These are phyloP conservation scores for Drosophila melanosoma DNA, from an alignment of 2,888 invertebrate genomes.

Conservation along the genomic window DNA sequence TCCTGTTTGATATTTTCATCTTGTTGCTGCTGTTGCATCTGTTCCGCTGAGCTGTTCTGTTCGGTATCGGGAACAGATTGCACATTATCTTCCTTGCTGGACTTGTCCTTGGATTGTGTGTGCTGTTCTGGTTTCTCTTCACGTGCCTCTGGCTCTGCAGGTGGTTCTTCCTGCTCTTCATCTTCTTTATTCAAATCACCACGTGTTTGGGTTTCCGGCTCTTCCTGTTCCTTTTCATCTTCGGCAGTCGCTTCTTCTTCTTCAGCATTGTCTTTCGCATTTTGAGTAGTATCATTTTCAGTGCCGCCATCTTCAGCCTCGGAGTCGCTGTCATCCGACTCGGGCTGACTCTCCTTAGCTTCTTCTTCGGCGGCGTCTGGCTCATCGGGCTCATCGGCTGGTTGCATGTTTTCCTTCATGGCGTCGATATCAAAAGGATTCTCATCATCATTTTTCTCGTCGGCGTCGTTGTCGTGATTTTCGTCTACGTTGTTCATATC, in stretches of 20 bases:
- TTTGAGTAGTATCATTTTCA: conserved; percentile 68
- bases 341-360: conserved; percentile 86
- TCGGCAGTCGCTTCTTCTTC: conserved; percentile 85
- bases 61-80: conserved; percentile 83
- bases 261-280: conserved; percentile 82
- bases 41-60: conserved; percentile 83
- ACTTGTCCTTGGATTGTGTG: conserved; percentile 83
- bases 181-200: conserved; percentile 77
- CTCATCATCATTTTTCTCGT: conserved; percentile 88
- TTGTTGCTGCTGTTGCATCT: conserved; percentile 84
- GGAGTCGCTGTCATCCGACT: conserved; percentile 86
- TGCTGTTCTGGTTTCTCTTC: conserved; percentile 84
- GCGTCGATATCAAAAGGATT: conserved; percentile 95
- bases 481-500: conserved; percentile 94
- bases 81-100: conserved; percentile 84
- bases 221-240: conserved; percentile 85
- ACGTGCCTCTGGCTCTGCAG: conserved; percentile 86
- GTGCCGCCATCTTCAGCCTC: conserved; percentile 83
- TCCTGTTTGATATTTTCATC: conserved; percentile 84
- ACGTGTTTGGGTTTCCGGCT: conserved; percentile 86
- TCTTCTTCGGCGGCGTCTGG: conserved; percentile 85
- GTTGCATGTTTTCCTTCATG: conserved; percentile 88
- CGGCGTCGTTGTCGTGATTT: conserved; percentile 87
- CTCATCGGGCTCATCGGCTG: conserved; percentile 80
- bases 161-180: conserved; percentile 86